Conservation (phyloP, 2,113 vertebrate genomes). For the Acanthisitta chloris region DNA sequence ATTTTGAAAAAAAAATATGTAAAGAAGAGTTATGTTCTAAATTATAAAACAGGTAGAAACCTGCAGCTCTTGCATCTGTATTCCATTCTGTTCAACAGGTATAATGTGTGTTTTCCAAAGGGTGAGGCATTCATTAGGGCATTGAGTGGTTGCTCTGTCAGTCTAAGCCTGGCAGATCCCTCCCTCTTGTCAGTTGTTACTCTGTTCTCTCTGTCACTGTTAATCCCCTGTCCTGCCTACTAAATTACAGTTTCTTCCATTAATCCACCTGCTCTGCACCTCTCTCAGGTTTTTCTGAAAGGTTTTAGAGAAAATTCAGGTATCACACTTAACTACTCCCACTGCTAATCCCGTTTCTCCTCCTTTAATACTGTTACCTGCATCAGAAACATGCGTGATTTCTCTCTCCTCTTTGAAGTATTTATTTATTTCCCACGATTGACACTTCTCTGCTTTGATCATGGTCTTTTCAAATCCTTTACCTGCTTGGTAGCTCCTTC, state of each 20-base stretch:
- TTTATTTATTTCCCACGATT: background rate
- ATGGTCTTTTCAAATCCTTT: background rate
- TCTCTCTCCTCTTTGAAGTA: background rate
- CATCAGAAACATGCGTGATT: background rate
- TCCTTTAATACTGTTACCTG: background rate
- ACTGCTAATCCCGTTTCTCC: background rate
- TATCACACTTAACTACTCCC: background rate
- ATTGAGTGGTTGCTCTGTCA: background rate
- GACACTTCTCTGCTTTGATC: background rate
- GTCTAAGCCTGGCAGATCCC: background rate
- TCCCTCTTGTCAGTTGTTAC: background rate
- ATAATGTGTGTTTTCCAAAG: background rate
- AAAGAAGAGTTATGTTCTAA: background rate
- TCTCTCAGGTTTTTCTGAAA: background rate
- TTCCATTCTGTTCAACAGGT: background rate
- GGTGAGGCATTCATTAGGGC: background rate
- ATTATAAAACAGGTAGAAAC: background rate
- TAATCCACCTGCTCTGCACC: background rate
- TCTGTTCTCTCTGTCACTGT: background rate
- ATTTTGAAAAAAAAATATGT: background rate
- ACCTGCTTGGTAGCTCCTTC: background rate
- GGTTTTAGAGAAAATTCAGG: background rate
- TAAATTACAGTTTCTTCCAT: background rate
- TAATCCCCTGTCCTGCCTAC: background rate
- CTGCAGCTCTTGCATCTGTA: background rate